A percentile compares a stretch with the other conserved stretches of the same genome.
Conservation (phyloP, 2,113 vertebrate genomes). For the Caranx melampygus region DNA sequence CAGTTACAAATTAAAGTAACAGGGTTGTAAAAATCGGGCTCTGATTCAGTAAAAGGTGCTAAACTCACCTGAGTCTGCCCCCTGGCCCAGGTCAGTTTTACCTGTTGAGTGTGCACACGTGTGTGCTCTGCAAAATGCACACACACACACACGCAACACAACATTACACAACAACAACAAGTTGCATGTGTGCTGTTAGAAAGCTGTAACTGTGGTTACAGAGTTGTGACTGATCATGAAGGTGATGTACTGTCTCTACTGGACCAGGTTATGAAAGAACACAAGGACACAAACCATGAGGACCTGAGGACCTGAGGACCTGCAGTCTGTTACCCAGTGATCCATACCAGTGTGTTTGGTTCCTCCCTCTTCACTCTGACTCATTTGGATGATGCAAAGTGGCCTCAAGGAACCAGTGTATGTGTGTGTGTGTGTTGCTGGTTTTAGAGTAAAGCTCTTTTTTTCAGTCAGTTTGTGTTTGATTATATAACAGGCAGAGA, state of each 20-base stretch:
- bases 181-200: too few species aligned
- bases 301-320: background rate
- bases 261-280: too few species aligned
- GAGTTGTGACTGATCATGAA: too few species aligned
- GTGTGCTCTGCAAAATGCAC: too few species aligned
- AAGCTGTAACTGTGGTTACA: too few species aligned
- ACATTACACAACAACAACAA: too few species aligned
- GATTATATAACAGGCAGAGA: background rate
- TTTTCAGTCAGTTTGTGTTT: background rate
- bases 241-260: too few species aligned
- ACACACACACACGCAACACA: too few species aligned
- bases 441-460: background rate
- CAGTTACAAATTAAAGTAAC: background rate
- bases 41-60: background rate
- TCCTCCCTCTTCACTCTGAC: background rate
- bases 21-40: background rate
- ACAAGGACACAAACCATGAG: too few species aligned
- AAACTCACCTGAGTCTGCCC: background rate
- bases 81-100: too few species aligned
- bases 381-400: constrained; percentile 26
- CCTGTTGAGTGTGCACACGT: too few species aligned
- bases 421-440: background rate
- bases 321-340: background rate
- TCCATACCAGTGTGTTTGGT: constrained; percentile 11
- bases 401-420: background rate